Percentiles rank a stretch among this genome's conserved stretches.
phyloP scores from a whole-genome alignment of 2,888 invertebrate genomes.

The Autographa gamma region DNA sequence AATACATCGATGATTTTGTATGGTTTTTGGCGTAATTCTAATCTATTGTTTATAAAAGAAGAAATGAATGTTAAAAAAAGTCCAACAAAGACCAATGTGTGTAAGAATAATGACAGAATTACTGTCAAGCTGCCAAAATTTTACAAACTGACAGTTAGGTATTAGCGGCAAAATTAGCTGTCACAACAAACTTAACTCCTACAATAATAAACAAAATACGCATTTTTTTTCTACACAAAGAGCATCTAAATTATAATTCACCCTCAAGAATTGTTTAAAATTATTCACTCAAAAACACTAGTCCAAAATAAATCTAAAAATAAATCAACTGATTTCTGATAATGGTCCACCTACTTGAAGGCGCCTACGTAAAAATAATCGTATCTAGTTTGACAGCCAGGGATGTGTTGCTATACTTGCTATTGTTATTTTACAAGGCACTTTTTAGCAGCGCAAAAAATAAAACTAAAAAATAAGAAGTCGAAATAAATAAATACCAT shows the following conservation, averaged over 20 bases:
- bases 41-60: not conserved
- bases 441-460: not conserved
- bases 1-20: not conserved
- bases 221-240: no score
- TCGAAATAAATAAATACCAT: not conserved
- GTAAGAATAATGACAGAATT: not conserved
- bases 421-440: not conserved
- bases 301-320: not conserved
- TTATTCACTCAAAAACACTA: not conserved
- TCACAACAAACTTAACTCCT: not conserved
- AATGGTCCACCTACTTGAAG: not conserved
- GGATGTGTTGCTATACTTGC: conserved; percentile 4
- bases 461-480: not conserved
- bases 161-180: not conserved
- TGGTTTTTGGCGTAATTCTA: not conserved
- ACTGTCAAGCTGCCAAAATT: not conserved
- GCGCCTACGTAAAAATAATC: not conserved
- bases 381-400: not conserved
- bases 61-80: not conserved
- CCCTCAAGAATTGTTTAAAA: no score
- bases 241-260: no score
- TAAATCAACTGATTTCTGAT: not conserved
- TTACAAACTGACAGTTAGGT: not conserved
- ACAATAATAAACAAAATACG: not conserved
- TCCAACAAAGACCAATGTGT: not conserved